Evolutionary conservation across 2,113 vertebrate species (phyloP).

Genomic region (Crocuta crocuta): DNA sequence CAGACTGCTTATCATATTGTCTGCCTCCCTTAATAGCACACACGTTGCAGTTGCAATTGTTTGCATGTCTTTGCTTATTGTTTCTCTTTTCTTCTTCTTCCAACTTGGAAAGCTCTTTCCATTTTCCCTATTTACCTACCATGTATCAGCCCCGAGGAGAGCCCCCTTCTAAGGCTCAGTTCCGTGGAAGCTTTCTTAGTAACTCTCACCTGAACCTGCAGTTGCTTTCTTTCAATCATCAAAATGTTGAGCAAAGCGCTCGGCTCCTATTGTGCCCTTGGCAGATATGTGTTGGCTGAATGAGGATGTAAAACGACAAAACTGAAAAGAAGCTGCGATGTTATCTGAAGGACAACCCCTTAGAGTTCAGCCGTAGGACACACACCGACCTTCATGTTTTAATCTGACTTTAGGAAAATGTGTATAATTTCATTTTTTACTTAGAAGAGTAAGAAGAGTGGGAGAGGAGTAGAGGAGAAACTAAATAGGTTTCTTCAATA

Average conservation of each 20-base stretch:
- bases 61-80: not conserved
- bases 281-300: not conserved
- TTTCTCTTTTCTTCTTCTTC: constrained; percentile 32
- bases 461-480: not conserved
- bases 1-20: not conserved
- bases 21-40: not conserved
- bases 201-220: not conserved
- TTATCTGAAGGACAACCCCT: not conserved
- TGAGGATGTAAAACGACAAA: not conserved
- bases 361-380: not conserved
- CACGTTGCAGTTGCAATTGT: not conserved
- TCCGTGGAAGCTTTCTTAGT: not conserved
- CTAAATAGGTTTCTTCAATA: not conserved
- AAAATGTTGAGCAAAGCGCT: not conserved
- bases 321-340: not conserved
- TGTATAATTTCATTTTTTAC: not conserved
- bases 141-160: too few species aligned
- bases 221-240: not conserved
- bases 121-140: not conserved
- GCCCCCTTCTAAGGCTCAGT: not conserved
- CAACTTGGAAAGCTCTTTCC: not conserved
- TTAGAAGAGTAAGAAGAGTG: not conserved
- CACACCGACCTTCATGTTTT: not conserved
- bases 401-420: not conserved
- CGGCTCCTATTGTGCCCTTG: not conserved